Percentiles rank a stretch among this genome's conserved stretches.
Evolutionary conservation across 2,888 invertebrate genomes (phyloP).

Genomic region (Zygothrica quintamaculata): DNA sequence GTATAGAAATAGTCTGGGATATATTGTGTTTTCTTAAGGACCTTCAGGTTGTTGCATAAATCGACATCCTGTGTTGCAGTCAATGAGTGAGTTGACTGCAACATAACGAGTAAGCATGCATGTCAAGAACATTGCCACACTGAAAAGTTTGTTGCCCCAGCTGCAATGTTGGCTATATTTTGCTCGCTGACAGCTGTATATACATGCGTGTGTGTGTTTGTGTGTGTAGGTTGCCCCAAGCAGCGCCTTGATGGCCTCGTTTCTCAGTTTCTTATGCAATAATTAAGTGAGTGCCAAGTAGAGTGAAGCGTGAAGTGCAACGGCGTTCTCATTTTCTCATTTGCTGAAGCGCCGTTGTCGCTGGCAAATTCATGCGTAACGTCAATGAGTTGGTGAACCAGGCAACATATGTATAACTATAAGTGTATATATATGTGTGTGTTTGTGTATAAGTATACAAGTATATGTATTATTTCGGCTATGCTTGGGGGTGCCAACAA

Average conservation of each 20-base stretch:
- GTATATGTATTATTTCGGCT: constrained; percentile 32
- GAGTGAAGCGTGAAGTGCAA: constrained; percentile 72
- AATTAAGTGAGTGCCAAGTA: constrained; percentile 77
- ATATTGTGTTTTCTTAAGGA: constrained; percentile 18
- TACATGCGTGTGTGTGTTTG: constrained; percentile 5
- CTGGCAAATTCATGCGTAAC: constrained; percentile 68
- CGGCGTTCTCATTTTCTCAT: constrained; percentile 57
- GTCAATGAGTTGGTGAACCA: constrained; percentile 41
- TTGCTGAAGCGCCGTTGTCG: constrained; percentile 43
- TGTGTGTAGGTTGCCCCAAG: constrained; percentile 11
- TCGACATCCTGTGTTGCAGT: constrained; percentile 27
- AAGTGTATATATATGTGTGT: constrained; percentile 9
- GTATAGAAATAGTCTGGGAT: constrained; percentile 21
- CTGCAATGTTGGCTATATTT: constrained; percentile 39
- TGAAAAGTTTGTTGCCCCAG: constrained; percentile 75
- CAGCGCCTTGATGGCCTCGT: constrained; percentile 70
- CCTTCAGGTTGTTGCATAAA: constrained; percentile 10
- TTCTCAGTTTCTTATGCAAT: constrained; percentile 74
- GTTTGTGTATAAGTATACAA: background rate
- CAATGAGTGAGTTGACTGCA: constrained; percentile 48
- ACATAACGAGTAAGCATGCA: constrained; percentile 67
- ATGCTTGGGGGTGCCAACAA: constrained; percentile 26
- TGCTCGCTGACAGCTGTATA: constrained; percentile 32
- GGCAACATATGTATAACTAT: background rate
- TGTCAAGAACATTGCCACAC: constrained; percentile 73